Base-by-base conservation (phyloP, 1,140 invertebrate genomes). In the Monochamus saltuarius region DNA sequence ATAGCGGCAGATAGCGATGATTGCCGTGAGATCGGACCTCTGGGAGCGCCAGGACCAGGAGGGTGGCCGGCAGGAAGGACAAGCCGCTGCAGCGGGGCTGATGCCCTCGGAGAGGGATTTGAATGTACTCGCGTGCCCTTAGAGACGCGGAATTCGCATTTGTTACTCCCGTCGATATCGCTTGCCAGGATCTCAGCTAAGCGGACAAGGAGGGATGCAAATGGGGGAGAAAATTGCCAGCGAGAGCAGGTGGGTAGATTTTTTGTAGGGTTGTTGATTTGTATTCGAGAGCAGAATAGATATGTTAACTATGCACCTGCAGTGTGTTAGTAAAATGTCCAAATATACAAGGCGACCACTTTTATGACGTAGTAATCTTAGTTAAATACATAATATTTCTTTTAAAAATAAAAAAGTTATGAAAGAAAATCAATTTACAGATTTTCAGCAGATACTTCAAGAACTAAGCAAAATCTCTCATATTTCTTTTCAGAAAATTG, bases 11-110 rank as follows among this genome's bases (percentile, higher is more conserved):
- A 53, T 53, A 39, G 51, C 35, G 40, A 65, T 70, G 68, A 68
- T 70, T 67, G 66, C 65, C 59, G 55, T 54, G 60, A 67, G 68
- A 70, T 70, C 68, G 68, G 59, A 59, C 68, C 68, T 70, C 57
- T 59, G 68, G 68, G 68, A 70, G 40, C 45, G 38, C 37, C 40
- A 59, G 37, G 52, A 57, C 17, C 58, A 50, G 61, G 61, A 52
- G 43, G 10, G 43, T 7, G 43, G 43, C 10, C 9, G 17, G 43
- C 16, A 10, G 19, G 16, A 10, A 1, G 13, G 16, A 46, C 16
- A 46, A 17, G 43, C 43, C 43, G 22, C 43, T 46, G 43, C 11
- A 47, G 45, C 17, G 17, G 45, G 45, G 45, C 45, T 47, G 45
- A n/a, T 47, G 45, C 45, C 45, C 45, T 47, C 17, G 14, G 11